A percentile compares a stretch with the other conserved stretches of the same genome.
phyloP scores from a whole-genome alignment of 2,113 vertebrate genomes.

The Hystrix brachyura region DNA sequence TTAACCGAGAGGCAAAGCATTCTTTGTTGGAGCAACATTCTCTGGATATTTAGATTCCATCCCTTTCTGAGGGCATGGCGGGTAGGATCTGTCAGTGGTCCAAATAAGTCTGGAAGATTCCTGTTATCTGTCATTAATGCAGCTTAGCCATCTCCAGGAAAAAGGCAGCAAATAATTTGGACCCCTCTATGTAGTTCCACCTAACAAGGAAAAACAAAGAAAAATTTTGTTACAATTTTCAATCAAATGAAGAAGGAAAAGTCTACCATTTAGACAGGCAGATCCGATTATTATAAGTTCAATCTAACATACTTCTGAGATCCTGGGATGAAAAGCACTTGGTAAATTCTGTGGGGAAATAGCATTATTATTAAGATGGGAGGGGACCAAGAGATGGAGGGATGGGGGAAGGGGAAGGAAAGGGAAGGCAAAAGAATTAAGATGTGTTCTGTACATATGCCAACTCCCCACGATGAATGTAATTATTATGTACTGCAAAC shows the following conservation, averaged over 20 bases:
- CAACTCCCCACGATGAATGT: background rate
- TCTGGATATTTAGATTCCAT: slow-evolving; percentile 19
- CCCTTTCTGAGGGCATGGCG: background rate
- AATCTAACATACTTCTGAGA: background rate
- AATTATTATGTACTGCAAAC: background rate
- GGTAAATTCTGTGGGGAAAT: background rate
- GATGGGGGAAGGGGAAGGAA: too few relatives aligned
- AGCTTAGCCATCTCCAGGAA: slow-evolving; percentile 89
- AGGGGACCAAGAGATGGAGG: background rate
- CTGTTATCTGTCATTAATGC: background rate
- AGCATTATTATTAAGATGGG: background rate
- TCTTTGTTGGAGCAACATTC: background rate
- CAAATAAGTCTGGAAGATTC: background rate
- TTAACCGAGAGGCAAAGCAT: background rate
- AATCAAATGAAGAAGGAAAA: background rate
- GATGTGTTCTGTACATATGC: background rate
- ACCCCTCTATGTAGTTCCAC: slow-evolving; percentile 90
- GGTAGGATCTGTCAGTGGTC: background rate
- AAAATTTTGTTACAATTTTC: background rate
- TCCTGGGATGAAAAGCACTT: background rate
- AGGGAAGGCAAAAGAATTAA: background rate
- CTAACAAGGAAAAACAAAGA: slow-evolving; percentile 77
- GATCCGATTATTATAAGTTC: background rate
- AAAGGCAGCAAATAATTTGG: slow-evolving; percentile 88
- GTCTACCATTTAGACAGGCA: background rate